A percentile compares a stretch with the other conserved stretches of the same genome.
phyloP scores from a whole-genome alignment of 1,140 invertebrate species.

The Idris sp. region DNA sequence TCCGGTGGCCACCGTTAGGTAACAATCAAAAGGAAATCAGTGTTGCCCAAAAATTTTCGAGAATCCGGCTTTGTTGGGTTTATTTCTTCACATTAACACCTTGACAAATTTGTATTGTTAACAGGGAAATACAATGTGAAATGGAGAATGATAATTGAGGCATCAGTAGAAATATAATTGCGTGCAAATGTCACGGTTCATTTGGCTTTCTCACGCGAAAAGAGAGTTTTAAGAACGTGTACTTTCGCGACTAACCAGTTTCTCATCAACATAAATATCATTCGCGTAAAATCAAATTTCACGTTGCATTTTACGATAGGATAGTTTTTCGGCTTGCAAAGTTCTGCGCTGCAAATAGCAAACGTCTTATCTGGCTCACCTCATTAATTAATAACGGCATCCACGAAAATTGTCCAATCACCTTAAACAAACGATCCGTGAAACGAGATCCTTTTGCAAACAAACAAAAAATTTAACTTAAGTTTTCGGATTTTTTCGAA shows the following conservation, averaged over 20 bases:
- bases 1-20: background rate
- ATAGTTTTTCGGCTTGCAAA: constrained; percentile 54
- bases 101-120: background rate
- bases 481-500: constrained; percentile 25
- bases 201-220: constrained; percentile 60
- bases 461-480: constrained; percentile 38
- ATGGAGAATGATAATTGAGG: background rate
- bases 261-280: constrained; percentile 56
- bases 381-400: constrained; percentile 63
- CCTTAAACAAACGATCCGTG: constrained; percentile 50
- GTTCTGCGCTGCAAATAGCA: constrained; percentile 49
- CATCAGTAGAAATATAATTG: constrained; percentile 24
- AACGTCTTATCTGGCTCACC: constrained; percentile 45
- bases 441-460: constrained; percentile 53
- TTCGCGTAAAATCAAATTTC: constrained; percentile 56
- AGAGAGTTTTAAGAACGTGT: constrained; percentile 59
- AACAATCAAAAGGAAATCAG: too few species aligned
- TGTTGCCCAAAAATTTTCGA: too few species aligned
- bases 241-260: constrained; percentile 59
- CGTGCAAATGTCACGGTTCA: constrained; percentile 39
- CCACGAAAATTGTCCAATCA: constrained; percentile 46
- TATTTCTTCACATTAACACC: constrained; percentile 1
- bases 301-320: constrained; percentile 59
- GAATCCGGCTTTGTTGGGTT: too few species aligned
- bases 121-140: background rate